These are phyloP conservation scores for Nematolebias whitei DNA, from an alignment of 2,113 vertebrate species.

Conservation along the genomic window DNA sequence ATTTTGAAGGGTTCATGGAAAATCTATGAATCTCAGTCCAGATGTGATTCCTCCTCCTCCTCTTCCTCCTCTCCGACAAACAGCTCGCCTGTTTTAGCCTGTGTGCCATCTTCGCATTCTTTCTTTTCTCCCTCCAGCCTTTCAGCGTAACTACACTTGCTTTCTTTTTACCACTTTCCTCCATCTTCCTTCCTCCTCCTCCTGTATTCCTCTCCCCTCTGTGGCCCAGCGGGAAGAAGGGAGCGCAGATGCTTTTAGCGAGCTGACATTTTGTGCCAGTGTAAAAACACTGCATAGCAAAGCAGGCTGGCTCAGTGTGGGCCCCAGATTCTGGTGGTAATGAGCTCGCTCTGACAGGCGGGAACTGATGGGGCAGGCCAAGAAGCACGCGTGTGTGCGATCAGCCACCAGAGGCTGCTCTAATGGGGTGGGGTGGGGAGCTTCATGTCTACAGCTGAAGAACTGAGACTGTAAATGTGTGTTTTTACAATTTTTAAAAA, in stretches of 20 bases:
- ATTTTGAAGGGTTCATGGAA: slow-evolving; percentile 31
- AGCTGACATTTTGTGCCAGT: slow-evolving; percentile 73
- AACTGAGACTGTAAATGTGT: slow-evolving; percentile 39
- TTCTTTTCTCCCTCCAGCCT: slow-evolving; percentile 16
- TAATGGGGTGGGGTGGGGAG: slow-evolving; percentile 58
- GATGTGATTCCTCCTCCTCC: slow-evolving; percentile 35
- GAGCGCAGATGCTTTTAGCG: slow-evolving; percentile 71
- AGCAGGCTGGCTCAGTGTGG: slow-evolving; percentile 77
- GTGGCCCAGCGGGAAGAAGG: slow-evolving; percentile 40
- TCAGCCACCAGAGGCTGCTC: slow-evolving; percentile 53
- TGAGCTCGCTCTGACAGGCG: slow-evolving; percentile 73
- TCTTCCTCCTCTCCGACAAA: slow-evolving; percentile 28
- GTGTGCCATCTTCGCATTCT: slow-evolving; percentile 13
- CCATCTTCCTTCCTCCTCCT: slow-evolving; percentile 13
- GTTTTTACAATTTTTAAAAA: slow-evolving; percentile 27
- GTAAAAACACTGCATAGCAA: slow-evolving; percentile 72
- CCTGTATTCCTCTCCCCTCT: slow-evolving; percentile 2
- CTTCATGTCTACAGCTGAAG: slow-evolving; percentile 36
- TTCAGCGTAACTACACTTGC: slow-evolving; percentile 42
- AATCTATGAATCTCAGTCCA: slow-evolving; percentile 36
- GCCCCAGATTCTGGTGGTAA: slow-evolving; percentile 68
- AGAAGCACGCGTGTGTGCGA: slow-evolving; percentile 27
- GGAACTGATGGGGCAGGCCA: slow-evolving; percentile 66
- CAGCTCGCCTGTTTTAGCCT: slow-evolving; percentile 30
- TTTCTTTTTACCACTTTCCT: slow-evolving; percentile 41